Base-by-base conservation (phyloP, 2,888 invertebrate genomes). In the Diarsia rubi region DNA sequence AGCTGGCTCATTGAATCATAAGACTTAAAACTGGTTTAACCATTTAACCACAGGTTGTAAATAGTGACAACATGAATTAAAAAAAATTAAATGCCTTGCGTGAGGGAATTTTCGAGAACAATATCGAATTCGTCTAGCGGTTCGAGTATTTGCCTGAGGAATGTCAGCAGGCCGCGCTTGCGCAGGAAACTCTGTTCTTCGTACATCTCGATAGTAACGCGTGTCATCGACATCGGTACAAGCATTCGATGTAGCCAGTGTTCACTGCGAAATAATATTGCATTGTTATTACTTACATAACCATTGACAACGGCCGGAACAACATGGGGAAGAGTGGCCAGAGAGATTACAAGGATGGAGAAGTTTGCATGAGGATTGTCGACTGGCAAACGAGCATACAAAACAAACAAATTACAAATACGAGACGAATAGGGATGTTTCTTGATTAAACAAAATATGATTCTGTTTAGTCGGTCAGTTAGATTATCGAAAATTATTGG, bases 161-260 rank as follows among this genome's bases (percentile, higher is more conserved):
- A 99, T 86, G 98, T 98, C 79, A 98, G 97, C 57, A 99, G 97
- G 73, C 98, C 98, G 71, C 98, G 97, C 90, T 98, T 98, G 74
- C 99, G 97, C 79, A 99, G 97, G 94, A 99, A 99, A 71, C 99
- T 99, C 88, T 98, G 98, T 91, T 99, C 99, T 92, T 99, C 99
- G 92, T 99, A 99, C 99, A 99, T 98, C 91, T 99, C 99, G 12
- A 97, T 94, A 0, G 99, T 99, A 9, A 99, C 98, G 81, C 99
- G 98, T 27, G 99, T 98, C 89, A 98, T 97, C 3, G 99, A 98
- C 97, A 99, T 98, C 66, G 99, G 98, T n/a, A 98, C 97, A 73
- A 99, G 96, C 97, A 99, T 98, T 74, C 98, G 98, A 91, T 99
- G 98, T 70, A 99, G 97, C 92, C 98, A 97, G 93, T 98, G 98